Conservation (phyloP, 2,888 invertebrate genomes). For the Digitonthophagus gazella region DNA sequence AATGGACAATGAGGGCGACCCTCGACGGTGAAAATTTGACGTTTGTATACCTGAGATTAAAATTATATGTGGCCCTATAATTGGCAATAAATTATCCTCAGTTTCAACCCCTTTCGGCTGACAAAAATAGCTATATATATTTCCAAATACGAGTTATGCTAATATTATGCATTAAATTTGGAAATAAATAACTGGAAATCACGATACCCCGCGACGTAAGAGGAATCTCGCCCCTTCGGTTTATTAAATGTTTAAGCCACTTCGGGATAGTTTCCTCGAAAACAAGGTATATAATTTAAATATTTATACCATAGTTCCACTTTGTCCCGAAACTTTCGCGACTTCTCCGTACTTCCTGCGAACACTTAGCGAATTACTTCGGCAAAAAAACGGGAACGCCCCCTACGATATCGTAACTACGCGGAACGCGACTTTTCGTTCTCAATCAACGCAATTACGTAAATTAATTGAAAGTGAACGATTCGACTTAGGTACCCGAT, state of each 20-base stretch:
- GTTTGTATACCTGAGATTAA: conserved; percentile 11
- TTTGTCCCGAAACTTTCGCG: background rate
- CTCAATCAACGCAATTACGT: background rate
- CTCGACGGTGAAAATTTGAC: background rate
- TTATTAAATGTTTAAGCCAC: conserved; percentile 7
- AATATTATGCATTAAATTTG: conserved; percentile 18
- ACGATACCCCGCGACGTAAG: background rate
- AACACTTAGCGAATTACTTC: background rate
- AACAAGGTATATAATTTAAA: conserved; percentile 3
- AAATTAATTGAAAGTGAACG: background rate
- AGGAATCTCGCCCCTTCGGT: conserved; percentile 7
- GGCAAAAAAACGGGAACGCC: background rate
- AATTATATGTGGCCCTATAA: conserved; percentile 9
- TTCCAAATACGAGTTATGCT: conserved; percentile 8
- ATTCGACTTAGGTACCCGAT: background rate
- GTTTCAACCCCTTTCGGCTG: conserved; percentile 11
- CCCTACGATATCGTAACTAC: background rate
- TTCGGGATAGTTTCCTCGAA: conserved; percentile 6
- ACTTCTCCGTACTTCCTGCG: background rate
- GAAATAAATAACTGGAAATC: conserved; percentile 13
- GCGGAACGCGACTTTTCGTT: background rate
- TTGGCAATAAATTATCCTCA: conserved; percentile 12
- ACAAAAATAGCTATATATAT: conserved; percentile 1
- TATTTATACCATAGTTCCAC: conserved; percentile 9
- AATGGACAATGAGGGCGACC: conserved; percentile 11